Evolutionary conservation across 2,888 invertebrate genomes (phyloP).

Genomic region (Aelia acuminata): DNA sequence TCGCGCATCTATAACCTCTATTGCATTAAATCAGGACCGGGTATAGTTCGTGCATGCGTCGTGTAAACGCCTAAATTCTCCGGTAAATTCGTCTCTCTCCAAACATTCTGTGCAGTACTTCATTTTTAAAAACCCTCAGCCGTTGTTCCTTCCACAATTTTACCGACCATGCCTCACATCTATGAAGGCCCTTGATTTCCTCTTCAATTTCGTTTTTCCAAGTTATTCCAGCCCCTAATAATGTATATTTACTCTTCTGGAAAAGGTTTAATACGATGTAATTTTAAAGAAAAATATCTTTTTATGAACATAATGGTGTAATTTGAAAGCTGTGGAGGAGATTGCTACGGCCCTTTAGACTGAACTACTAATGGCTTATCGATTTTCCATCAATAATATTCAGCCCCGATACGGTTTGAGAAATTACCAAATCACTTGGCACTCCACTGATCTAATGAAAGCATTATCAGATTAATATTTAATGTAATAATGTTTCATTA

Average conservation of each 20-base stretch:
- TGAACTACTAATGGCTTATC: slow-evolving; percentile 6
- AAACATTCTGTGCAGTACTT: too few species aligned
- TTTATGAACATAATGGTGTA: slow-evolving; percentile 18
- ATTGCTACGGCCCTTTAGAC: slow-evolving; percentile 21
- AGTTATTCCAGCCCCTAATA: too few species aligned
- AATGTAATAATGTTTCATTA: background rate
- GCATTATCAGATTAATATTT: background rate
- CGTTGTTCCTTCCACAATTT: too few species aligned
- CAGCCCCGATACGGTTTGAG: background rate
- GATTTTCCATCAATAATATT: slow-evolving; percentile 43
- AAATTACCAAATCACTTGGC: slow-evolving; percentile 29
- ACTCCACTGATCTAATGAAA: background rate
- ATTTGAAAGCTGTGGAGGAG: background rate
- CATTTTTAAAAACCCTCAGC: too few species aligned
- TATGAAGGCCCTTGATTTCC: too few species aligned
- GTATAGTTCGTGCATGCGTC: too few species aligned
- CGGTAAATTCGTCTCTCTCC: too few species aligned
- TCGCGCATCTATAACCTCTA: too few species aligned
- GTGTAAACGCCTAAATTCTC: too few species aligned
- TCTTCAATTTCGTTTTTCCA: too few species aligned
- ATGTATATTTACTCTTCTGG: background rate
- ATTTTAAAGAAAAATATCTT: background rate
- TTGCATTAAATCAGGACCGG: too few species aligned
- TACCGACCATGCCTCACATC: too few species aligned
- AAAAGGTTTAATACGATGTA: background rate